Evolutionary conservation across 2,113 vertebrate species (phyloP), one percentile per base, ranked within the genome.

Genomic region (Xyrauchen texanus): DNA sequence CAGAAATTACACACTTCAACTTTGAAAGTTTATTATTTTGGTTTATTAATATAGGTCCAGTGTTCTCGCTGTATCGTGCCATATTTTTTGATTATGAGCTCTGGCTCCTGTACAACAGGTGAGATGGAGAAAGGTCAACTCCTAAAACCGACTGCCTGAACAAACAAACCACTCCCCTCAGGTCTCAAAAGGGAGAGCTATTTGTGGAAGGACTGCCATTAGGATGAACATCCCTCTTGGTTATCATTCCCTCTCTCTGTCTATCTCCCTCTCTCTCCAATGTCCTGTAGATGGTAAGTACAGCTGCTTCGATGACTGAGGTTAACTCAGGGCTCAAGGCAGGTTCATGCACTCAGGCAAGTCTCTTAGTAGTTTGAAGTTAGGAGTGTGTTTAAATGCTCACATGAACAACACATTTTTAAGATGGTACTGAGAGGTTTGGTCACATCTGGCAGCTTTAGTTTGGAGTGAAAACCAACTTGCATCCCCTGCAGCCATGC

Each of bases 171-270:
- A 53, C 77, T 64, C 64, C 15, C 79, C 57, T 34, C 15, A 15
- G 53, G 64, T 68, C 80, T 78, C 79, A 49, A 82, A 70, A 64
- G 80, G 77, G 62, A 66, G 42, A 76, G 84, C 80, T 85, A 85
- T 85, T 84, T 85, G 70, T 84, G 78, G 77, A 82, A 76, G 62
- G 65, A 55, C 21, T 71, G 57, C 67, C 62, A 66, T 61, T 80
- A 70, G 75, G 60, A 79, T 73, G 69, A 70, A 74, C 77, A 69
- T 75, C 61, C 21, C 65, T 70, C 8, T 58, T 77, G 74, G 9
- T 16, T 42, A 21, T 79, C 15, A 10, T 12, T 45, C 12, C n/a
- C 81, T 80, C 67, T 64, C 68, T 12, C 46, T 42, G 11, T 51
- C 67, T 69, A 65, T 65, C 63, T 70, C 51, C 75, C 66, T 80